Evolutionary conservation across 2,888 invertebrate species (phyloP).

Genomic region (Dione vanillae): DNA sequence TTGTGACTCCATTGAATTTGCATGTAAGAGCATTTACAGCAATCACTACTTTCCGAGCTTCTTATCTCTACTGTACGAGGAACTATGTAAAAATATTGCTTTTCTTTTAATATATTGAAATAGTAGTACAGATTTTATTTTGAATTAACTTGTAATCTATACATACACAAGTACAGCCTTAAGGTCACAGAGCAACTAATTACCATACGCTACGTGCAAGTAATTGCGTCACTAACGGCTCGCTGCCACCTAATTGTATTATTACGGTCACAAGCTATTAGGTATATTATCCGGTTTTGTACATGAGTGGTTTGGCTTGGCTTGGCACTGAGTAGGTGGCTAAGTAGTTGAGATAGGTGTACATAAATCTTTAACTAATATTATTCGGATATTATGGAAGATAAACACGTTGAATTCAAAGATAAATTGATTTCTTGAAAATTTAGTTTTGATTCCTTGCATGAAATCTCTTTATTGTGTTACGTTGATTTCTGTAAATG

Average conservation of each 20-base stretch:
- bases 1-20: too few species aligned
- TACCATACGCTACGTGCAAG: slow-evolving; percentile 5
- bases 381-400: too few species aligned
- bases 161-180: not conserved
- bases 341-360: not conserved
- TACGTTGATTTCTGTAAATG: too few species aligned
- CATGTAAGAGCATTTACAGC: too few species aligned
- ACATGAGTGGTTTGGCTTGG: not conserved
- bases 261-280: slow-evolving; percentile 27
- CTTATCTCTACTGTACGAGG: too few species aligned
- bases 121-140: not conserved
- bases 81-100: not conserved
- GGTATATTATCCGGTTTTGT: slow-evolving; percentile 13
- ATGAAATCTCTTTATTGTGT: too few species aligned
- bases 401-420: too few species aligned
- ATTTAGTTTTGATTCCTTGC: too few species aligned
- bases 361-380: not conserved
- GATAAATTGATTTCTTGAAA: too few species aligned
- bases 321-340: not conserved
- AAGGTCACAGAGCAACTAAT: slow-evolving; percentile 15
- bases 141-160: not conserved
- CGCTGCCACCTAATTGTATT: slow-evolving; percentile 30
- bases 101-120: not conserved
- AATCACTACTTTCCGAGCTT: too few species aligned
- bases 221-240: slow-evolving; percentile 15